Evolutionary conservation across 2,113 vertebrate genomes (phyloP).

Genomic region (Martes martes): DNA sequence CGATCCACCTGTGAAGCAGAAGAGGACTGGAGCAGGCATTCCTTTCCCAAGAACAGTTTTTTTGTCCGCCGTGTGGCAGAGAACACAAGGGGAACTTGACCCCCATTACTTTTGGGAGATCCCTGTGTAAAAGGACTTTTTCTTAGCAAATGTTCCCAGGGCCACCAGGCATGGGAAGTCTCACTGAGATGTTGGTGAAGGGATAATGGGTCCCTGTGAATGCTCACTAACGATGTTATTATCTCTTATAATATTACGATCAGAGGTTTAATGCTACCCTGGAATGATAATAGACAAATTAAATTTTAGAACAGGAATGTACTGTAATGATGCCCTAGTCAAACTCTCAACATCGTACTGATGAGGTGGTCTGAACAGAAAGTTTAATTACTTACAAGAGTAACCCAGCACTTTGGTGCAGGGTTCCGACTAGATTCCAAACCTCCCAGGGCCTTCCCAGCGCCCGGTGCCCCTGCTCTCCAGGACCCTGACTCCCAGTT

Average conservation of each 20-base stretch:
- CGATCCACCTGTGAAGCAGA: background rate
- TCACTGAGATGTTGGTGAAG: background rate
- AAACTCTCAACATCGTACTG: background rate
- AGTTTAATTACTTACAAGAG: background rate
- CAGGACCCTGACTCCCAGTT: background rate
- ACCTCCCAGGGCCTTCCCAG: background rate
- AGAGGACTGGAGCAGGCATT: background rate
- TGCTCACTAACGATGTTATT: background rate
- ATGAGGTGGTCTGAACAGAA: background rate
- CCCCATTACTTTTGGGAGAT: background rate
- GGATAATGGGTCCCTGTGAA: background rate
- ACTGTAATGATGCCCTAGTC: background rate
- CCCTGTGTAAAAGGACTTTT: background rate
- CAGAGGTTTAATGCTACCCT: background rate
- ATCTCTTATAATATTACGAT: background rate
- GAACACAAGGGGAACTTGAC: background rate
- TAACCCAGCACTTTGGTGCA: background rate
- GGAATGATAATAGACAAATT: background rate
- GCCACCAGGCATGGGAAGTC: background rate
- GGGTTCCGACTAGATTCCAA: background rate
- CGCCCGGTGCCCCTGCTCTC: background rate
- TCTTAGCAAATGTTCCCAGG: background rate
- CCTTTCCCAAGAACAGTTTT: background rate
- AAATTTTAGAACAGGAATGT: background rate
- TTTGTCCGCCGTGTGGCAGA: background rate